Evolutionary conservation across 2,888 invertebrate genomes (phyloP), one percentile per base, ranked within the genome.

Genomic region (Lasioglossum lativentre): DNA sequence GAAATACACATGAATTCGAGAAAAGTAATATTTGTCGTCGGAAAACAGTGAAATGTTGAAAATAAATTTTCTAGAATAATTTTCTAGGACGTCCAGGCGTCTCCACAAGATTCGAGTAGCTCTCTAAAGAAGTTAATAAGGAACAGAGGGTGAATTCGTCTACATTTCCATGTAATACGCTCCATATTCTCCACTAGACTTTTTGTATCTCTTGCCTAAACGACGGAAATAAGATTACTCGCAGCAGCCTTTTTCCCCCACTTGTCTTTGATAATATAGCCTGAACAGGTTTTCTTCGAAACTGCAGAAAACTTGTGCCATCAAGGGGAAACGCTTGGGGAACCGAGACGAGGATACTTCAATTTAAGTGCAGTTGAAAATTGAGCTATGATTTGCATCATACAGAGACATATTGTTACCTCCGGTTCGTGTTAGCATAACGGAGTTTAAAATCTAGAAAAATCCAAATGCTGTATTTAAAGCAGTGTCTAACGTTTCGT

Each of bases 251-350:
- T n/a, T 63, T 45, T 70, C 68, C 47, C 81, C 52, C 59, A 71
- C 66, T 56, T 34, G 68, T 40, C 30, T 82, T 70, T 73, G 59
- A 75, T 70, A 72, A 63, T 71, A 42, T 47, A 68, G n/a, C n/a
- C 30, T 75, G 59, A 74, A 68, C 70, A 56, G 38, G 40, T 82
- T 83, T 72, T 47, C 76, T n/a, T 45, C 14, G 47, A 34, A 83
- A 75, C 71, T 82, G 82, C 82, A 72, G 75, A 52, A 82, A 83
- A 82, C 82, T 75, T 82, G 75, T 72, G 38, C 63, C 38, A 83
- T 71, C 52, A 27, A 56, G 68, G 27, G 34, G 14, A 38, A 30
- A 45, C 27, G 34, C 19, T 68, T 6, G 42, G 63, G 30, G 63
- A 63, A 63, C 30, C 30, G 30, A 19, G 47, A 63, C 42, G 42